phyloP scores from a whole-genome alignment of 1,140 invertebrate species.

The Ips typographus region DNA sequence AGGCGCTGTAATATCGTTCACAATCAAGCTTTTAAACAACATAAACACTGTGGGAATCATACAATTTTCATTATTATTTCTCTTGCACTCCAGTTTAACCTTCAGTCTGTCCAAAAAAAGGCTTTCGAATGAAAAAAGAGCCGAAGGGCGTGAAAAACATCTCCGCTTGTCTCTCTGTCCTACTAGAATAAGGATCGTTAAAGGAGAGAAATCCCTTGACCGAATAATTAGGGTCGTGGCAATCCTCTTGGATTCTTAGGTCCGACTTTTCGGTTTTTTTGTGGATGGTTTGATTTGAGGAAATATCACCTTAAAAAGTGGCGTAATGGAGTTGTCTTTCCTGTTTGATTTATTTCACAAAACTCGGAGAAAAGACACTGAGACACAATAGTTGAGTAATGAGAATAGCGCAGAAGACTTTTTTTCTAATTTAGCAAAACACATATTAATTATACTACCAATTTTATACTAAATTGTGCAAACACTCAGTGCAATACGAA shows the following conservation, averaged over 20 bases:
- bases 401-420: no score
- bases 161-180: not conserved
- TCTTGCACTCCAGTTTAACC: slow-evolving; percentile 6
- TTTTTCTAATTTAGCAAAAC: no score
- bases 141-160: slow-evolving; percentile 13
- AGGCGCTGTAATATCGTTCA: no score
- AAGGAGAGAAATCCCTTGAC: slow-evolving; percentile 12
- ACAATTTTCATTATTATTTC: not conserved
- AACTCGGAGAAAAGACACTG: no score
- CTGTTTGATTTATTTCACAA: no score
- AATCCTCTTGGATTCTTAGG: slow-evolving; percentile 4
- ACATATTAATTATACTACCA: no score
- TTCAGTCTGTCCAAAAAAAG: not conserved
- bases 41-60: not conserved
- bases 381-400: no score
- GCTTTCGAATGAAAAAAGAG: slow-evolving; percentile 7
- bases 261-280: not conserved
- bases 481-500: not conserved
- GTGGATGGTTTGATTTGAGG: no score
- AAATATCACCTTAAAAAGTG: no score
- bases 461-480: no score
- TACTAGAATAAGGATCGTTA: slow-evolving; percentile 11
- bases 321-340: no score
- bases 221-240: slow-evolving; percentile 12
- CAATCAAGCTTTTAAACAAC: not conserved